Percentiles rank a stretch among this genome's conserved stretches.
phyloP scores from a whole-genome alignment of 2,113 vertebrate species.

The Pterophyllum scalare region DNA sequence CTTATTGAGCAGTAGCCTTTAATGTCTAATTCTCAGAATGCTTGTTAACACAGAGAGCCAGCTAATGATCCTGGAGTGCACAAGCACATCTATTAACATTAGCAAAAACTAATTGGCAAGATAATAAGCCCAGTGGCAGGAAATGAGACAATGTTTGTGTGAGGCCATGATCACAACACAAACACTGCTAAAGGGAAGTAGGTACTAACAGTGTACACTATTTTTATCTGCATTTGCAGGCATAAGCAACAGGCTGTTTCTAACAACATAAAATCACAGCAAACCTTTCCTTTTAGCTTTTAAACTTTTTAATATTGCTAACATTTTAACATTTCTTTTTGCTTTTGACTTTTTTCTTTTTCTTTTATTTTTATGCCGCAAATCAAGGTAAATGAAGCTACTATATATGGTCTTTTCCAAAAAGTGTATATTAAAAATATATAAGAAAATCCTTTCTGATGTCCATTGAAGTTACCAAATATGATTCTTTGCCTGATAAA shows the following conservation, averaged over 20 bases:
- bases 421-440: too few species aligned
- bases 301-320: too few species aligned
- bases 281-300: too few species aligned
- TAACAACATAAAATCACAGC: neutral
- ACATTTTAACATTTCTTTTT: too few species aligned
- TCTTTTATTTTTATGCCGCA: too few species aligned
- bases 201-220: conserved; percentile 15
- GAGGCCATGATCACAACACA: conserved; percentile 64
- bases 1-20: conserved; percentile 66
- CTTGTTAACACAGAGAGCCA: conserved; percentile 70
- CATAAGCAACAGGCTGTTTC: conserved; percentile 17
- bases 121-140: conserved; percentile 76
- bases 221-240: conserved; percentile 20
- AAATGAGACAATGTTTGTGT: conserved; percentile 75
- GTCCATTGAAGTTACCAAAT: too few species aligned
- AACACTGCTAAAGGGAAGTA: conserved; percentile 43
- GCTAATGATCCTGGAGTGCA: conserved; percentile 79
- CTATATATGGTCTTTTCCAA: too few species aligned
- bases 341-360: too few species aligned
- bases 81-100: conserved; percentile 78
- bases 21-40: conserved; percentile 67
- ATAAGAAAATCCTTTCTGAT: too few species aligned
- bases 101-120: conserved; percentile 77
- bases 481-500: too few species aligned
- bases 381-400: too few species aligned